Percentiles rank a stretch among this genome's conserved stretches.
phyloP scores from a whole-genome alignment of 2,113 vertebrate genomes.

The Sterrhoptilus dennistouni region DNA sequence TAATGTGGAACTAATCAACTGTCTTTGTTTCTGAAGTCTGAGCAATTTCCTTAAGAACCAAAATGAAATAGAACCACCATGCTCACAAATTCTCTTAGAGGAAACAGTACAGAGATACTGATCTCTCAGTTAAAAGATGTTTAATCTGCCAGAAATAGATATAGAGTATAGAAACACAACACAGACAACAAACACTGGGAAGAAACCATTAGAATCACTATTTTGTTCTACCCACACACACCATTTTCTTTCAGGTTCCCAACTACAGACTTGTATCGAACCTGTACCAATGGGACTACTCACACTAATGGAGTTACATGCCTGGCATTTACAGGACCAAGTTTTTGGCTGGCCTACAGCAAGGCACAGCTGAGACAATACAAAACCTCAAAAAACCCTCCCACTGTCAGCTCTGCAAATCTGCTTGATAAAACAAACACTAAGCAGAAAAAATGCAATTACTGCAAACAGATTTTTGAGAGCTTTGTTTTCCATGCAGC shows the following conservation, averaged over 20 bases:
- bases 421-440: constrained; percentile 20
- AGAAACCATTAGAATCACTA: neutral
- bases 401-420: neutral
- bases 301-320: neutral
- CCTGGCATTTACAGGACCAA: neutral
- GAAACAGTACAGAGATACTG: neutral
- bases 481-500: neutral
- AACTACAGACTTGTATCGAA: neutral
- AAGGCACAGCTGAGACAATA: neutral
- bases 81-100: neutral
- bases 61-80: neutral
- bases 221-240: neutral
- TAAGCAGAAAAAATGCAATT: neutral
- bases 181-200: neutral
- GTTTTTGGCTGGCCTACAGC: neutral
- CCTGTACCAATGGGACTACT: neutral
- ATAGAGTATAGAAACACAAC: neutral
- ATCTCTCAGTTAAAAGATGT: neutral
- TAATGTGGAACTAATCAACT: constrained; percentile 52
- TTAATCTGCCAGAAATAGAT: neutral
- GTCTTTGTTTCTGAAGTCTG: constrained; percentile 7
- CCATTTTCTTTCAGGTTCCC: neutral
- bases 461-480: neutral
- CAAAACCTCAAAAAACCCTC: neutral
- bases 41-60: constrained; percentile 27